These are phyloP conservation scores for Luperina testacea DNA, from an alignment of 2,888 invertebrate genomes.

Conservation along the genomic window DNA sequence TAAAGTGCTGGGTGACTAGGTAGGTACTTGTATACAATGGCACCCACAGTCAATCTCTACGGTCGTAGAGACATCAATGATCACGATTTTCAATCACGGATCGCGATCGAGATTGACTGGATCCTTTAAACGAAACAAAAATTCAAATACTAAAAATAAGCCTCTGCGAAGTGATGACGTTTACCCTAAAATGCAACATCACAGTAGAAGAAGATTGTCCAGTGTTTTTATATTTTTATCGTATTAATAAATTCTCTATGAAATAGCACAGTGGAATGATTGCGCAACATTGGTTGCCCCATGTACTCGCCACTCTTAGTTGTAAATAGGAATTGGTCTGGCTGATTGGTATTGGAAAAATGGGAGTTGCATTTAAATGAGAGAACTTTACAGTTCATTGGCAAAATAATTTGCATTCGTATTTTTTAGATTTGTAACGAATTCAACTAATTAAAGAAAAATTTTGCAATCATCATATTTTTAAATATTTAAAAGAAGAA, in stretches of 20 bases:
- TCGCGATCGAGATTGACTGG: not conserved
- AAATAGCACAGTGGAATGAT: not conserved
- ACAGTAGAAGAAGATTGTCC: no score
- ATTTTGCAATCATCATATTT: not conserved
- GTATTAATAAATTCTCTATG: not conserved
- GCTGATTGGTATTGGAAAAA: conserved; percentile 56
- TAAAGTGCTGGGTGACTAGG: not conserved
- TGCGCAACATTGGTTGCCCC: conserved; percentile 31
- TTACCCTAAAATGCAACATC: not conserved
- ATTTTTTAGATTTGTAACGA: not conserved
- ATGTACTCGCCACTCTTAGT: conserved; percentile 17
- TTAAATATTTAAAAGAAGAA: not conserved
- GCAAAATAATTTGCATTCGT: conserved; percentile 11
- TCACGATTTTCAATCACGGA: not conserved
- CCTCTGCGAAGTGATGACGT: not conserved
- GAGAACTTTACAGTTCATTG: conserved; percentile 29
- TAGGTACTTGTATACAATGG: not conserved
- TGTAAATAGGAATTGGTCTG: conserved; percentile 49
- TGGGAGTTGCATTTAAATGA: conserved; percentile 46
- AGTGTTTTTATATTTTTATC: not conserved
- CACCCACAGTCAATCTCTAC: not conserved
- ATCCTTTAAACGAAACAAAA: not conserved
- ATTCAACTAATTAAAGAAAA: not conserved
- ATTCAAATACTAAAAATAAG: not conserved
- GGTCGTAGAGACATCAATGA: not conserved